Evolutionary conservation across 2,797 vertebrate genomes (phyloP).

Genomic region (Gallinago nigripennis): DNA sequence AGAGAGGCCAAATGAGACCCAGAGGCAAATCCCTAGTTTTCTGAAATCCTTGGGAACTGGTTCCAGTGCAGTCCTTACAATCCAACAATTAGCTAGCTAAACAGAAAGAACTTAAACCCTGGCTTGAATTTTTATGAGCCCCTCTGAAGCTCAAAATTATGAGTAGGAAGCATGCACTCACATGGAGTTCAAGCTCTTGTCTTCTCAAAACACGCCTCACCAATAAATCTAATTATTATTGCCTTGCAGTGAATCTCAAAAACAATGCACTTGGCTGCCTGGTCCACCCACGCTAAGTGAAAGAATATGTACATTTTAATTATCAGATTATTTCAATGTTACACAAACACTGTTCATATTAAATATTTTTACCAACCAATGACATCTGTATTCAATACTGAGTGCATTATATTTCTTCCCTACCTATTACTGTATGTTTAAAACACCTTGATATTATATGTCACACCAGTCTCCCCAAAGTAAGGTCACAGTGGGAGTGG

Average conservation of each 20-base stretch:
- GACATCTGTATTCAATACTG: neutral
- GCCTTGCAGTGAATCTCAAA: conserved; percentile 41
- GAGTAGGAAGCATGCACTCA: neutral
- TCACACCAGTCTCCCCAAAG: neutral
- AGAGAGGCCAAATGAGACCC: neutral
- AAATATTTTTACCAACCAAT: conserved; percentile 19
- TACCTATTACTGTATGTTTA: neutral
- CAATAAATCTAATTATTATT: conserved; percentile 66
- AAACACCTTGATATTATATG: neutral
- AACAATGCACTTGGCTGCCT: conserved; percentile 48
- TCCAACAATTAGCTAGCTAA: neutral
- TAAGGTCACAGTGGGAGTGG: neutral
- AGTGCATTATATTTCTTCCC: neutral
- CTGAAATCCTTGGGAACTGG: neutral
- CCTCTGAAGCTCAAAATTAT: neutral
- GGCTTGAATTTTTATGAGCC: neutral
- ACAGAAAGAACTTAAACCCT: neutral
- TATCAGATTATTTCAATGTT: conserved; percentile 54
- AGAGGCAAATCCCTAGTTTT: neutral
- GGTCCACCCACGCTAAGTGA: conserved; percentile 41
- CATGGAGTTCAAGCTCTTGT: conserved; percentile 8
- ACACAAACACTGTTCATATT: conserved; percentile 8
- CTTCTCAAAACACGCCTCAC: conserved; percentile 26
- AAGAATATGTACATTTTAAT: conserved; percentile 59
- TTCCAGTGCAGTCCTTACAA: neutral